Conservation (phyloP, 2,797 vertebrate species). For the Muscicapa striata region DNA sequence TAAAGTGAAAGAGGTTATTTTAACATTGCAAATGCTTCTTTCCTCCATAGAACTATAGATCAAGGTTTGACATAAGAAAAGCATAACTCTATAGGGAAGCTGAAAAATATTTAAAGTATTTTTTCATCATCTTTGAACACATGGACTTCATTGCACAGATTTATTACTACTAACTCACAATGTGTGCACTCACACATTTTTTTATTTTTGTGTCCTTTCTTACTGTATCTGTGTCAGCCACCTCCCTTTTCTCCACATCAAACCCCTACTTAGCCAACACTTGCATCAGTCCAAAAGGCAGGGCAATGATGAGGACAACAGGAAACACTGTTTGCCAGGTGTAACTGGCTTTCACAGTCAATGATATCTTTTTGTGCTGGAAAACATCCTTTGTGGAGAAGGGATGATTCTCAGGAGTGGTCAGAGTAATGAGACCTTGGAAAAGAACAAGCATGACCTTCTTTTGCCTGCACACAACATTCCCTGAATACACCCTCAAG, state of each 20-base stretch:
- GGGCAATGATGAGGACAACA: not conserved
- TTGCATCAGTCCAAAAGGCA: not conserved
- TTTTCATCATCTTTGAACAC: constrained; percentile 61
- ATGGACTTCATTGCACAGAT: not conserved
- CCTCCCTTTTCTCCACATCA: not conserved
- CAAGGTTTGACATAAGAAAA: constrained; percentile 41
- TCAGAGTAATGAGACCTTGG: not conserved
- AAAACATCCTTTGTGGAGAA: not conserved
- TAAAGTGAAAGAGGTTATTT: constrained; percentile 21
- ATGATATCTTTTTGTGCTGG: not conserved
- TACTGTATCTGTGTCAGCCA: not conserved
- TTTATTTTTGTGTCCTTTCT: not conserved
- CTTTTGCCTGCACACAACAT: not conserved
- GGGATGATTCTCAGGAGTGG: not conserved
- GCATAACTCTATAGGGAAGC: not conserved
- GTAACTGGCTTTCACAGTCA: not conserved
- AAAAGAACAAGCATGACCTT: not conserved
- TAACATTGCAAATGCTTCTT: constrained; percentile 19
- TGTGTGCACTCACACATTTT: not conserved
- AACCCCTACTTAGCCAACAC: not conserved
- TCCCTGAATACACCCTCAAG: not conserved
- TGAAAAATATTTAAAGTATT: constrained; percentile 50
- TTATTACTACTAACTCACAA: not conserved
- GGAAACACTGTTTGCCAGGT: not conserved
- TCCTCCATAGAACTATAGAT: constrained; percentile 29